Percentiles rank a stretch among this genome's conserved stretches.
phyloP scores from a whole-genome alignment of 2,797 vertebrate genomes.

The Antennarius maculatus region DNA sequence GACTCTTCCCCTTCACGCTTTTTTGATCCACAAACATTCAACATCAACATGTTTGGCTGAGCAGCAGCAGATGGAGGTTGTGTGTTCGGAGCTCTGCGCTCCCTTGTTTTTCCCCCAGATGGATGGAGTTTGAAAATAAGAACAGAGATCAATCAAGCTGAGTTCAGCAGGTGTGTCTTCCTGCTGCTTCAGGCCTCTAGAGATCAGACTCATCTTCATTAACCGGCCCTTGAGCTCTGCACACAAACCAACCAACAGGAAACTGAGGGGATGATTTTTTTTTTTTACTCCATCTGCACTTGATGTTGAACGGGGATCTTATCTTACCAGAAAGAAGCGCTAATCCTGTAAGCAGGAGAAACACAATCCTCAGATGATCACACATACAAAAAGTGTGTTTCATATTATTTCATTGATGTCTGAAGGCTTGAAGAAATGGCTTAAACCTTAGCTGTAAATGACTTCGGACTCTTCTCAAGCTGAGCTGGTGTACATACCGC shows the following conservation, averaged over 20 bases:
- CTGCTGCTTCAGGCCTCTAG: conserved; percentile 54
- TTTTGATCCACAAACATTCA: too few species aligned
- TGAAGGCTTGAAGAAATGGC: too few species aligned
- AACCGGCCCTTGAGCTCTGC: conserved; percentile 26
- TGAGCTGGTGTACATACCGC: too few species aligned
- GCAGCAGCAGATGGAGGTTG: too few species aligned
- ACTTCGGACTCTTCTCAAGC: too few species aligned
- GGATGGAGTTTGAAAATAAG: not conserved
- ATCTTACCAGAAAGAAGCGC: not conserved
- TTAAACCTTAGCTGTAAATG: too few species aligned
- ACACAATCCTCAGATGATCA: not conserved
- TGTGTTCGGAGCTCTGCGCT: too few species aligned
- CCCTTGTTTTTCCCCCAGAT: not conserved
- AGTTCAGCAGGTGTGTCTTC: conserved; percentile 47
- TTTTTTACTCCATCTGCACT: not conserved
- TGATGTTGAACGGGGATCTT: not conserved
- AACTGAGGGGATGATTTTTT: conserved; percentile 6
- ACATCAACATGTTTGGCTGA: too few species aligned
- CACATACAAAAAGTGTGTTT: too few species aligned
- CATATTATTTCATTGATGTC: too few species aligned
- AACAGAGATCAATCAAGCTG: conserved; percentile 51
- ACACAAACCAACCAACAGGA: conserved; percentile 19
- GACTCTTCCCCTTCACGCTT: too few species aligned
- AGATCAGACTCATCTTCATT: conserved; percentile 33
- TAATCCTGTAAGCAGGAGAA: not conserved